These are phyloP conservation scores for Euleptes europaea DNA, from an alignment of 2,113 vertebrate species.

Conservation along the genomic window DNA sequence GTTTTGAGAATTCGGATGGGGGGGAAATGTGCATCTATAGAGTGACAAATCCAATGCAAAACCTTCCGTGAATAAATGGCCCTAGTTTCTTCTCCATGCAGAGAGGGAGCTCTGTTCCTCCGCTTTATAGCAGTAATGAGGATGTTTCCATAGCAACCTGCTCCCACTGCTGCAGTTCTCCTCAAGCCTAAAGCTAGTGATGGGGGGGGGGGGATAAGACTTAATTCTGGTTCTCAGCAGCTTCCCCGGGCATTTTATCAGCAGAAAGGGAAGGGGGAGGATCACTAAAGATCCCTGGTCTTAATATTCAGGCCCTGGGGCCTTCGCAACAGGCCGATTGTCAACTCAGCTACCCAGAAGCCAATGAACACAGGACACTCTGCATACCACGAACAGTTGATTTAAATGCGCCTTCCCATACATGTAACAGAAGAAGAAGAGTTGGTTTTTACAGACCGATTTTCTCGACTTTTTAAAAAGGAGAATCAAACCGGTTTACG, in stretches of 20 bases:
- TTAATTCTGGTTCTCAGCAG: constrained; percentile 46
- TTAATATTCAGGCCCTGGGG: constrained; percentile 50
- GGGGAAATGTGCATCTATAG: no score
- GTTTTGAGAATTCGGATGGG: no score
- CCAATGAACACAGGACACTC: constrained; percentile 10
- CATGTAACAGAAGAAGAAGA: no score
- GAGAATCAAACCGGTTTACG: no score
- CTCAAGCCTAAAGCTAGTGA: background rate
- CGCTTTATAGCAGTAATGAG: background rate
- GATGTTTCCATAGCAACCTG: background rate
- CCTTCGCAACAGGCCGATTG: constrained; percentile 31
- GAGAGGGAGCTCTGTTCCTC: background rate
- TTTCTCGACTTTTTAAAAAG: no score
- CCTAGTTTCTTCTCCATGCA: background rate
- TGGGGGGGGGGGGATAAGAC: rapidly evolving
- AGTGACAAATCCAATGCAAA: no score
- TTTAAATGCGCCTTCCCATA: background rate
- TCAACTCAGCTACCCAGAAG: background rate
- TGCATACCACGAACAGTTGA: background rate
- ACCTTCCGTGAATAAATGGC: no score
- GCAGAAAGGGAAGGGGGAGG: constrained; percentile 38
- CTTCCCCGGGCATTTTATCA: constrained; percentile 33
- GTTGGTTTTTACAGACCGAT: no score
- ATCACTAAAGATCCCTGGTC: constrained; percentile 41
- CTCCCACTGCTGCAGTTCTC: background rate